Conservation (phyloP, 92 coral and sea anemone genomes). For the Porites rus region DNA sequence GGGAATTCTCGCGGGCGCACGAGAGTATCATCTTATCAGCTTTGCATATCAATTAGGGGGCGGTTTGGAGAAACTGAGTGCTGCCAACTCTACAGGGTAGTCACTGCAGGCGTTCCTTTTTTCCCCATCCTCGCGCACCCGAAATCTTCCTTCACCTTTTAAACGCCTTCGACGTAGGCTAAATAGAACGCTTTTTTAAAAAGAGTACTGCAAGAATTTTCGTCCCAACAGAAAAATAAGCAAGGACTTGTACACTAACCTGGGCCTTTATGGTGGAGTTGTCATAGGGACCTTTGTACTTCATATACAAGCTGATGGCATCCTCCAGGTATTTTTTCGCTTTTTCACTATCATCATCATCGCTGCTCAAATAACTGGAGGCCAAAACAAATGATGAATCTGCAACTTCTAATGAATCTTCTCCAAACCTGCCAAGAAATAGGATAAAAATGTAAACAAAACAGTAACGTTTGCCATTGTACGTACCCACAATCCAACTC, state of each 20-base stretch:
- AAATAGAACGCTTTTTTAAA: too few species aligned
- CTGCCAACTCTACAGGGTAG: too few species aligned
- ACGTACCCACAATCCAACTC: not conserved
- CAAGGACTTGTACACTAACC: slow-evolving; percentile 36
- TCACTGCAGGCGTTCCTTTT: too few species aligned
- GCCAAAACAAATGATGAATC: slow-evolving; percentile 79
- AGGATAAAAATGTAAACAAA: not conserved
- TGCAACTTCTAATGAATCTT: slow-evolving; percentile 80
- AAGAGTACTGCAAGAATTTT: not conserved
- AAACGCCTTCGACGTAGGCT: too few species aligned
- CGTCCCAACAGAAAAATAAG: too few species aligned
- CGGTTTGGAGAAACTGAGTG: too few species aligned
- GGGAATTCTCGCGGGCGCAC: too few species aligned
- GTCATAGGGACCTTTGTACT: slow-evolving; percentile 78
- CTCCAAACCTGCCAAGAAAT: slow-evolving; percentile 52
- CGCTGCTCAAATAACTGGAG: slow-evolving; percentile 27
- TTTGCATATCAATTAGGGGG: too few species aligned
- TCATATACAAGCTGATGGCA: slow-evolving; percentile 75
- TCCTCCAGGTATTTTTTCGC: slow-evolving; percentile 73
- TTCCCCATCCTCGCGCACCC: too few species aligned
- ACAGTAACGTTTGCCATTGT: not conserved
- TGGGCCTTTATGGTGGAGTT: slow-evolving; percentile 85
- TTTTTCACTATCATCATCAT: slow-evolving; percentile 41
- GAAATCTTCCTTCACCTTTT: too few species aligned
- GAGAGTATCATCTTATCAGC: too few species aligned